Conservation (phyloP, 2,888 invertebrate genomes). For the Drosophila mayaguana region DNA sequence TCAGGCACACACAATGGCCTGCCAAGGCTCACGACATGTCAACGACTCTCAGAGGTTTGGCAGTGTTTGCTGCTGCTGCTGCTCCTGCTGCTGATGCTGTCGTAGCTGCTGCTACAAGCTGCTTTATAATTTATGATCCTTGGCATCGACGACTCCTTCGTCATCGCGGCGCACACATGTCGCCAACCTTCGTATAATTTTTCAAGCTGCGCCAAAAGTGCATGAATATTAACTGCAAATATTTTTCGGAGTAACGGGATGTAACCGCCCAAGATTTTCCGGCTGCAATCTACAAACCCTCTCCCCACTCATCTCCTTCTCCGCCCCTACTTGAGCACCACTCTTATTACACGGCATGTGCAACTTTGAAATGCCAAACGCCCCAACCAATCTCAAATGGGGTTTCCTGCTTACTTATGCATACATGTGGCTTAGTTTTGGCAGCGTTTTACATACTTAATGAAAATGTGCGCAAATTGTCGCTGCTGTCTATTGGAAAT, state of each 20-base stretch:
- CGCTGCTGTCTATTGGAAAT: slow-evolving; percentile 59
- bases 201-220: slow-evolving; percentile 68
- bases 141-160: slow-evolving; percentile 68
- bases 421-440: slow-evolving; percentile 68
- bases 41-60: slow-evolving; percentile 44
- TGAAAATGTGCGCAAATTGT: slow-evolving; percentile 62
- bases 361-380: slow-evolving; percentile 57
- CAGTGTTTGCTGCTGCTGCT: slow-evolving; percentile 22
- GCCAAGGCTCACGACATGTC: slow-evolving; percentile 55
- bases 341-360: slow-evolving; percentile 51
- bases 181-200: slow-evolving; percentile 68
- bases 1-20: slow-evolving; percentile 43
- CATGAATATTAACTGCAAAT: slow-evolving; percentile 80
- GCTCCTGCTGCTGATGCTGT: slow-evolving; percentile 5
- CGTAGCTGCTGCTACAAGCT: slow-evolving; percentile 58
- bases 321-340: slow-evolving; percentile 41
- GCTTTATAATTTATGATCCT: slow-evolving; percentile 77
- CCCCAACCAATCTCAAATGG: slow-evolving; percentile 19
- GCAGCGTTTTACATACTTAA: slow-evolving; percentile 56
- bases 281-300: slow-evolving; percentile 19
- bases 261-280: slow-evolving; percentile 18
- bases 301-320: background rate
- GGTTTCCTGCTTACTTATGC: slow-evolving; percentile 63
- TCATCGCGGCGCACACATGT: slow-evolving; percentile 55
- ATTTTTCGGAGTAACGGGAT: slow-evolving; percentile 22